Evolutionary conservation across 2,113 vertebrate species (phyloP), one percentile per base, ranked within the genome.

Genomic region (Irena cyanogastra): DNA sequence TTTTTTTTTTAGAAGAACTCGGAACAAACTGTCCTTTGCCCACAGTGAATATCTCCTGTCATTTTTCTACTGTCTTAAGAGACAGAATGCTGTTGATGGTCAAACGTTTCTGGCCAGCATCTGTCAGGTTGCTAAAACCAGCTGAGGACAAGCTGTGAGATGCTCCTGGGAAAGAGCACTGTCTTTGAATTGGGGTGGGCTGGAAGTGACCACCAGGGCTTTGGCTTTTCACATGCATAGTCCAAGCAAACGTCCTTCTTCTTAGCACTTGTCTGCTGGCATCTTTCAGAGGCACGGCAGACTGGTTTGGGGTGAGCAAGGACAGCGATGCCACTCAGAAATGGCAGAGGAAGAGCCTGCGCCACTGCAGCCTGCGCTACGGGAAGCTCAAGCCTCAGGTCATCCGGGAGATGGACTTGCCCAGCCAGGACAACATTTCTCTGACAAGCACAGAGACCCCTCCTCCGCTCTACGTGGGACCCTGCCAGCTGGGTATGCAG

Each of bases 241-340:
- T 65, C 49, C 44, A 68, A 57, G 33, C 31, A 52, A 83, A 45
- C 30, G 3, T n/a, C 72, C 85, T 35, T 22, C 49, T 82, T 41
- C 88, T 94, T 83, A 76, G 68, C 69, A 22, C 60, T 68, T 89
- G 17, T 69, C 26, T 83, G 66, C 75, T 93, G 93, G 60, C 90
- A 94, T 97, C 68, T 96, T 91, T 89, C 97, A 99, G 99, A 98
- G 99, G 99, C 93, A 99, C 99, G 1, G 99, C 99, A 0, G 99
- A 99, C 97, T 99, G 99, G 99, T 99, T 99, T 69, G 99, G 99
- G 52, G 98, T 99, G 91, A 99, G 99, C 92, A 99, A 99, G 95
- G 99, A 99, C 47, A 98, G 98, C 0, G 99, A 99, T 4, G 98
- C 99, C 28, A 99, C 99, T 11, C 99, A 99, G 97, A 99, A 99